Evolutionary conservation across 2,797 vertebrate species (phyloP).

Genomic region (Austrolebias charrua): DNA sequence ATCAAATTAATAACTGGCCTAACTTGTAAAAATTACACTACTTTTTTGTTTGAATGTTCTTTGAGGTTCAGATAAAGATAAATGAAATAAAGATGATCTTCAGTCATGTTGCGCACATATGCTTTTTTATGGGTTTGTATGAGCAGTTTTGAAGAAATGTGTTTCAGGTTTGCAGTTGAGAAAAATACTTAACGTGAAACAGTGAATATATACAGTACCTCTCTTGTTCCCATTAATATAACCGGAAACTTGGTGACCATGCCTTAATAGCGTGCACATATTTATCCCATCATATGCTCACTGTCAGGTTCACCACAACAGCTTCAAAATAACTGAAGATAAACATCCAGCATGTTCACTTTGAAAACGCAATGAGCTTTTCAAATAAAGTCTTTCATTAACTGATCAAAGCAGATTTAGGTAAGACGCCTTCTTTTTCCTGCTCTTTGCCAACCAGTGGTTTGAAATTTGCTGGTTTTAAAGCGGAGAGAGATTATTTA

Average conservation of each 20-base stretch:
- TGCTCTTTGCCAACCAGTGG: constrained; percentile 47
- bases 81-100: too few relatives aligned
- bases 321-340: constrained; percentile 41
- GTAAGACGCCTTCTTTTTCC: constrained; percentile 71
- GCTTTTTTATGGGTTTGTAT: not conserved
- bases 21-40: constrained; percentile 4
- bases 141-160: constrained; percentile 5
- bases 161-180: constrained; percentile 17
- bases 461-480: constrained; percentile 70
- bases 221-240: not conserved
- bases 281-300: constrained; percentile 5
- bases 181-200: constrained; percentile 4
- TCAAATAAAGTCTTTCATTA: constrained; percentile 71
- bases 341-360: constrained; percentile 53
- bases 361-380: constrained; percentile 74
- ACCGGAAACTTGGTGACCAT: constrained; percentile 14
- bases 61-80: not conserved
- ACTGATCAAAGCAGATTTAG: constrained; percentile 73
- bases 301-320: constrained; percentile 28
- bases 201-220: not conserved
- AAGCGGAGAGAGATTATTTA: constrained; percentile 85
- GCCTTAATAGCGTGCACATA: not conserved
- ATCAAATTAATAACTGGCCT: constrained; percentile 18
- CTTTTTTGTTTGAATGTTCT: not conserved
- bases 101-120: not conserved